Evolutionary conservation across 2,888 invertebrate species (phyloP).

Genomic region (Tortrix viridana): DNA sequence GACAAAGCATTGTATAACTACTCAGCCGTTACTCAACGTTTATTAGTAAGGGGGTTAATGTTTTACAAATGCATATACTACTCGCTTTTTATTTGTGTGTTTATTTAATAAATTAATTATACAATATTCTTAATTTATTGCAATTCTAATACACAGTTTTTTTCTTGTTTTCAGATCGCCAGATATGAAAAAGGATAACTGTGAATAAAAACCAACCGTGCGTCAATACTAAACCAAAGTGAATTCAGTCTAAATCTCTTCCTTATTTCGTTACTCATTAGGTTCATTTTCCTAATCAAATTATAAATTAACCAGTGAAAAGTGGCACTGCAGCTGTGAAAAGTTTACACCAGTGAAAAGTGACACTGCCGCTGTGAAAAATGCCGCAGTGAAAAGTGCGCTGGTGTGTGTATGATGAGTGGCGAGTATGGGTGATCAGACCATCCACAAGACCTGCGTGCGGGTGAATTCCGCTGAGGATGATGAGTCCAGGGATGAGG

Average conservation of each 20-base stretch:
- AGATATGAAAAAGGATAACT: neutral
- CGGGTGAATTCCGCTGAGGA: constrained; percentile 76
- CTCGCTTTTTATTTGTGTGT: no score
- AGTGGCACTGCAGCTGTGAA: neutral
- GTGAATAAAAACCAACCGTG: neutral
- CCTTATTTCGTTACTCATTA: no score
- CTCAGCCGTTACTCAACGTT: no score
- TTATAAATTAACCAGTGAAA: no score
- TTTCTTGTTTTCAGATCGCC: constrained; percentile 3
- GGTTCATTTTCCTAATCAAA: no score
- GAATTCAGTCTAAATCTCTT: no score
- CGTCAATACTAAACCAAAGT: no score
- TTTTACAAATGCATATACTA: no score
- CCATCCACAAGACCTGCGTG: constrained; percentile 77
- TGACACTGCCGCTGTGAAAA: neutral
- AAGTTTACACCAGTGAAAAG: constrained; percentile 11
- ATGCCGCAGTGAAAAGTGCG: constrained; percentile 37
- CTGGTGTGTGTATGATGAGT: constrained; percentile 64
- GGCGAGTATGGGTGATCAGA: constrained; percentile 75
- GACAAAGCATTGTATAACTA: no score
- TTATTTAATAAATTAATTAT: no score
- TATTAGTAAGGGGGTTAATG: no score
- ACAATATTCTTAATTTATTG: neutral
- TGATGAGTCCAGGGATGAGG: constrained; percentile 74
- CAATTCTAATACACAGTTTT: neutral